phyloP scores from a whole-genome alignment of 2,888 invertebrate genomes.

The Labia minor region DNA sequence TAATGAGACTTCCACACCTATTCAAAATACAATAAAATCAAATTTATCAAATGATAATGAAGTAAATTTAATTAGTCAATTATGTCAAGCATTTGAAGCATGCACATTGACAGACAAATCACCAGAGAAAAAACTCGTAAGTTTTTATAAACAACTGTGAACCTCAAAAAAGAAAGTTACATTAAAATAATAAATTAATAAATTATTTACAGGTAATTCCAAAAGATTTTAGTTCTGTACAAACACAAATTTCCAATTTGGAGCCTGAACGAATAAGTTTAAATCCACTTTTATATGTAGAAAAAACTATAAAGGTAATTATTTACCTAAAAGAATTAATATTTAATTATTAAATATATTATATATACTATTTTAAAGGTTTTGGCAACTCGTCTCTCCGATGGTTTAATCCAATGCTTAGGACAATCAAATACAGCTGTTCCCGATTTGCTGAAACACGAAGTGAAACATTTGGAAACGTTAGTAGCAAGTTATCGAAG shows the following conservation, averaged over 20 bases:
- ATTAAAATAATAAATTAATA: no score
- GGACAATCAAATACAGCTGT: conserved; percentile 37
- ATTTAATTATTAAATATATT: not conserved
- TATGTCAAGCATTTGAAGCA: conserved; percentile 47
- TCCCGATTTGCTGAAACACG: conserved; percentile 48
- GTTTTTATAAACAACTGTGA: no score
- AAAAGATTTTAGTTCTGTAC: no score
- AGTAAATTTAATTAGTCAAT: conserved; percentile 30
- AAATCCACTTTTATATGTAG: conserved; percentile 45
- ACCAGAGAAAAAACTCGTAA: conserved; percentile 27
- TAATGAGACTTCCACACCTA: not conserved
- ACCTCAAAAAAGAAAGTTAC: no score
- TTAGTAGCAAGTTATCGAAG: conserved; percentile 58
- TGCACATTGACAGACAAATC: conserved; percentile 42
- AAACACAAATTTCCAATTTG: no score
- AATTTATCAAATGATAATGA: conserved; percentile 16
- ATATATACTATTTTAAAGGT: conserved; percentile 37
- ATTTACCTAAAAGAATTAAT: not conserved
- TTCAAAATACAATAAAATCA: not conserved
- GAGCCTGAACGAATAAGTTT: conserved; percentile 8
- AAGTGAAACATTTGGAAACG: conserved; percentile 56
- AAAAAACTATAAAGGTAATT: conserved; percentile 34
- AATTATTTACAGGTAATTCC: no score
- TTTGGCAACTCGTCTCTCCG: conserved; percentile 58
- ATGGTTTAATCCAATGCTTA: conserved; percentile 42